Conservation (phyloP, 2,888 invertebrate genomes). For the Stegophylla sp. region DNA sequence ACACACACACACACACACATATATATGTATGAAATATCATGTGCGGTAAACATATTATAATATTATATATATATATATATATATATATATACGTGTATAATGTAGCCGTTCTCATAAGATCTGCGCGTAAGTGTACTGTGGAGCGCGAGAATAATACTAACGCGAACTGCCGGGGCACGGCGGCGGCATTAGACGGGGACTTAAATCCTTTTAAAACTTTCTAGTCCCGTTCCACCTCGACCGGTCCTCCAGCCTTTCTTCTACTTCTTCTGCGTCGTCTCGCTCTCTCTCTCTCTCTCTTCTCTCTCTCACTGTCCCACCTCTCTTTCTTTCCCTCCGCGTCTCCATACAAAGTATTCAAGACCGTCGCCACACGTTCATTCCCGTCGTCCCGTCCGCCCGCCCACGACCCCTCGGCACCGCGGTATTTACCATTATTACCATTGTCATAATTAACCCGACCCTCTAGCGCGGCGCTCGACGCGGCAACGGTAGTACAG, state of each 20-base stretch:
- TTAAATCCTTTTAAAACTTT: constrained; percentile 61
- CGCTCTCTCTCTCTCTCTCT: constrained; percentile 1
- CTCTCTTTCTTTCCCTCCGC: too few species aligned
- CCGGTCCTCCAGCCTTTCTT: constrained; percentile 16
- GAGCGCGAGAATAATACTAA: too few species aligned
- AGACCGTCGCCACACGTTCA: too few species aligned
- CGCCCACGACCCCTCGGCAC: constrained; percentile 13
- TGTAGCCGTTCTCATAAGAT: constrained; percentile 2
- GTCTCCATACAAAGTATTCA: too few species aligned
- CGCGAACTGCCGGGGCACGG: neutral
- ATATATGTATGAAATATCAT: neutral
- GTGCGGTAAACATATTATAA: neutral
- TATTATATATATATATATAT: too few species aligned
- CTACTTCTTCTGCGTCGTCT: constrained; percentile 21
- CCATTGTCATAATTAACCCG: constrained; percentile 49
- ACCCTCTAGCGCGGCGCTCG: neutral
- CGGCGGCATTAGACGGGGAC: constrained; percentile 4
- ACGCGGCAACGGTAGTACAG: neutral
- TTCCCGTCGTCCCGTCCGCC: too few species aligned
- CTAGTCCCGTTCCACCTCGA: constrained; percentile 59
- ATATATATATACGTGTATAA: neutral
- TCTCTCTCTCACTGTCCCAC: constrained; percentile 30
- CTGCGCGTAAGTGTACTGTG: neutral
- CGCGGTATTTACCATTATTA: constrained; percentile 46
- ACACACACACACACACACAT: neutral